A percentile compares a stretch with the other conserved stretches of the same genome.
phyloP scores from a whole-genome alignment of 2,113 vertebrate species.

The Cololabis saira region DNA sequence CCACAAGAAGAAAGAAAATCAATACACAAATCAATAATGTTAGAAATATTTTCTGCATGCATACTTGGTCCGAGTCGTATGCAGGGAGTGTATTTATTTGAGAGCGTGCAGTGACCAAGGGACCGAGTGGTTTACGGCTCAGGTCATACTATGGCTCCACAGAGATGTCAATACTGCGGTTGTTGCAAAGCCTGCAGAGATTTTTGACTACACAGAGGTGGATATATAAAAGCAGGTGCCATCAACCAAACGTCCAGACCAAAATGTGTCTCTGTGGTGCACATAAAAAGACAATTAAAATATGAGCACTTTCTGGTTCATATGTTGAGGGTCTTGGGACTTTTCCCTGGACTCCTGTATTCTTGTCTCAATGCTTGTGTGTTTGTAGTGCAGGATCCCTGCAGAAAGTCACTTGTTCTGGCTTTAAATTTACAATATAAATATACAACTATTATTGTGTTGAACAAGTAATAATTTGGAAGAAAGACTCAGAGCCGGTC shows the following conservation, averaged over 20 bases:
- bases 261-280: not conserved
- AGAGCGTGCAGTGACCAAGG: not conserved
- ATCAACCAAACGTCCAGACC: not conserved
- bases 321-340: not conserved
- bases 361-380: not conserved
- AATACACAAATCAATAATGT: no score
- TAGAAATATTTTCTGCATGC: no score
- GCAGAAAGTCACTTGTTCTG: no score
- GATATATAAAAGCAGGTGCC: not conserved
- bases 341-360: not conserved
- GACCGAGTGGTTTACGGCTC: not conserved
- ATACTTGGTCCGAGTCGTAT: no score
- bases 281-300: not conserved
- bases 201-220: not conserved
- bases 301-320: not conserved
- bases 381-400: not conserved
- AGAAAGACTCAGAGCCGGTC: no score
- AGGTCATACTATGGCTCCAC: not conserved
- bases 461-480: no score
- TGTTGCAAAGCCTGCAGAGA: not conserved
- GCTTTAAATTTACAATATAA: no score
- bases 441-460: no score
- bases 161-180: not conserved
- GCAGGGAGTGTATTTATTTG: no score
- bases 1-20: no score